Percentiles rank a stretch among this genome's conserved stretches.
Conservation (phyloP, 2,888 invertebrate genomes). For the Yponomeuta cagnagella region DNA sequence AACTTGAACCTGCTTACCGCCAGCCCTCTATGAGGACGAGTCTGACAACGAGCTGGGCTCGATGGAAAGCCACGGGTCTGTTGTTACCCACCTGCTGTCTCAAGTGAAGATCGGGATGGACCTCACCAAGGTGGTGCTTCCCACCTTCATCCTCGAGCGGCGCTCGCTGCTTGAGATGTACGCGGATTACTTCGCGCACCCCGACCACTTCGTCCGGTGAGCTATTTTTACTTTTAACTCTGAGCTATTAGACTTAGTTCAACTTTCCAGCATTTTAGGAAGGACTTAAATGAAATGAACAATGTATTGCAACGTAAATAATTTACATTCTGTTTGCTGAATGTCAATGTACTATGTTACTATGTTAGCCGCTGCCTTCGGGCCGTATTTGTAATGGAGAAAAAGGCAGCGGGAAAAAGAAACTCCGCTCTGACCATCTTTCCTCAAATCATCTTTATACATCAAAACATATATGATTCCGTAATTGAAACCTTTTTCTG, state of each 20-base stretch:
- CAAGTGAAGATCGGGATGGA: slow-evolving; percentile 99
- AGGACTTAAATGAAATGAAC: background rate
- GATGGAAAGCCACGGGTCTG: slow-evolving; percentile 97
- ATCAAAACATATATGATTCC: no score
- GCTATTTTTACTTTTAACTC: slow-evolving; percentile 20
- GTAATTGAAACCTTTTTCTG: background rate
- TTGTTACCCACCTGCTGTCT: slow-evolving; percentile 96
- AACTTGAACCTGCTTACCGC: no score
- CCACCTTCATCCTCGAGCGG: slow-evolving; percentile 98
- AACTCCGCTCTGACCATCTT: no score
- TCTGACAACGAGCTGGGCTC: slow-evolving; percentile 92
- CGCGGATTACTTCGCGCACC: slow-evolving; percentile 99
- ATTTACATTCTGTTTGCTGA: no score
- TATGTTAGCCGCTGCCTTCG: no score
- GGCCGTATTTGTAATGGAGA: no score
- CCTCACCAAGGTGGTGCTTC: slow-evolving; percentile 96
- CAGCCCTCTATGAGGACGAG: slow-evolving; percentile 93
- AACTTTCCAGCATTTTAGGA: background rate
- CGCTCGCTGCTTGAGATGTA: slow-evolving; percentile 99
- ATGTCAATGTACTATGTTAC: no score
- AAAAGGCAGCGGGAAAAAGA: no score
- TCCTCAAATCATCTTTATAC: no score
- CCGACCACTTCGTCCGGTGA: slow-evolving; percentile 95
- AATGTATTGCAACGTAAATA: no score
- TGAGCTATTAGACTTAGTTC: background rate